Percentiles rank a stretch among this genome's conserved stretches.
Evolutionary conservation across 2,888 invertebrate genomes (phyloP).

Genomic region (Caprella mutica): DNA sequence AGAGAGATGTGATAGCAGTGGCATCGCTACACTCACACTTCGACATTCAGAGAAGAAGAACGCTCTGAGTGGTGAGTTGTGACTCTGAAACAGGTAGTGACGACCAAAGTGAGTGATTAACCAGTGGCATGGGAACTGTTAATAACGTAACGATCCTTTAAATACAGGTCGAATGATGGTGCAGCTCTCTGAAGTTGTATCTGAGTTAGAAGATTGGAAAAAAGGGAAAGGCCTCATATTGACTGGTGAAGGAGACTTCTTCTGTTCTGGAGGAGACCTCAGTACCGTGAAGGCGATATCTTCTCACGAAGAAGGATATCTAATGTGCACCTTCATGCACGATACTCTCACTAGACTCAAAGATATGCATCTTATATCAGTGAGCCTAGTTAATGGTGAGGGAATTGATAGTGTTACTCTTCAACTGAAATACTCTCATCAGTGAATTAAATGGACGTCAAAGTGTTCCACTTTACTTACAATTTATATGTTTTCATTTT

Average conservation of each 20-base stretch:
- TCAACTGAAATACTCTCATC: no score
- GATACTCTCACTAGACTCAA: constrained; percentile 40
- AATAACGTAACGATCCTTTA: not conserved
- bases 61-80: constrained; percentile 43
- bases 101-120: not conserved
- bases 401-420: no score
- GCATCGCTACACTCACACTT: constrained; percentile 42
- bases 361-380: constrained; percentile 44
- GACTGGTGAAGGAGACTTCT: constrained; percentile 42
- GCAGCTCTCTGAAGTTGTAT: constrained; percentile 42
- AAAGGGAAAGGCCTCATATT: constrained; percentile 44
- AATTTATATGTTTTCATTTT: no score
- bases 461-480: no score
- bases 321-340: constrained; percentile 45
- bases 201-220: constrained; percentile 43
- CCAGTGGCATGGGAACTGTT: not conserved
- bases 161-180: constrained; percentile 47
- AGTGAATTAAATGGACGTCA: no score
- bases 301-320: constrained; percentile 39
- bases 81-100: not conserved
- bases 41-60: constrained; percentile 43
- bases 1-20: constrained; percentile 40
- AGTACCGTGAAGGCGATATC: constrained; percentile 40
- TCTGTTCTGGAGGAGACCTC: constrained; percentile 48
- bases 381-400: constrained; percentile 45